These are phyloP conservation scores for Hydriomena furcata DNA, from an alignment of 2,888 invertebrate species.

Conservation along the genomic window DNA sequence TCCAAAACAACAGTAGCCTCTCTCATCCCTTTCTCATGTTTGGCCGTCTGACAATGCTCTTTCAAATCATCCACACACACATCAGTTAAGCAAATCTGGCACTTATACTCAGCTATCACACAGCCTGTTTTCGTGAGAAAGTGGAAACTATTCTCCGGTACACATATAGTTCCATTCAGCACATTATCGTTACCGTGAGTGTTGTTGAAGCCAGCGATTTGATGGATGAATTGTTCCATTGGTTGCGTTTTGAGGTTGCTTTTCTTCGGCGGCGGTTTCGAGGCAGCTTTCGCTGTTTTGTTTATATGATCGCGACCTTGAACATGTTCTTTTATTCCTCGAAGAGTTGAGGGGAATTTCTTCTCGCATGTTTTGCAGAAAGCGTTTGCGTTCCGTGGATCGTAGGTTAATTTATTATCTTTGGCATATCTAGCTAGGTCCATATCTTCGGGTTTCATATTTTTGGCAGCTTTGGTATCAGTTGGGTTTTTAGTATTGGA, in stretches of 20 bases:
- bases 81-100: constrained; percentile 20
- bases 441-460: neutral
- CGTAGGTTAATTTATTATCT: constrained; percentile 40
- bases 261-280: constrained; percentile 8
- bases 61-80: constrained; percentile 9
- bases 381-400: constrained; percentile 33
- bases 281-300: constrained; percentile 14
- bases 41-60: neutral
- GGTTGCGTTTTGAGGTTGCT: neutral
- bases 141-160: constrained; percentile 33
- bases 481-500: neutral
- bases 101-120: constrained; percentile 4
- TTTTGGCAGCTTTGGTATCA: neutral
- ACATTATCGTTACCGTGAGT: constrained; percentile 25
- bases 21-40: constrained; percentile 18
- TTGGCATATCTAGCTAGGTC: constrained; percentile 35
- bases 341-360: constrained; percentile 39
- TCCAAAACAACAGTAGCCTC: neutral
- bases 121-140: constrained; percentile 30
- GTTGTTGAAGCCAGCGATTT: neutral
- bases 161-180: constrained; percentile 44
- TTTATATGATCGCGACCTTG: constrained; percentile 43
- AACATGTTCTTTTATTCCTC: constrained; percentile 48
- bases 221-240: neutral
- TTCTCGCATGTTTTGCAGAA: constrained; percentile 42